Evolutionary conservation across 2,797 vertebrate genomes (phyloP).

Genomic region (Pipistrellus kuhlii): DNA sequence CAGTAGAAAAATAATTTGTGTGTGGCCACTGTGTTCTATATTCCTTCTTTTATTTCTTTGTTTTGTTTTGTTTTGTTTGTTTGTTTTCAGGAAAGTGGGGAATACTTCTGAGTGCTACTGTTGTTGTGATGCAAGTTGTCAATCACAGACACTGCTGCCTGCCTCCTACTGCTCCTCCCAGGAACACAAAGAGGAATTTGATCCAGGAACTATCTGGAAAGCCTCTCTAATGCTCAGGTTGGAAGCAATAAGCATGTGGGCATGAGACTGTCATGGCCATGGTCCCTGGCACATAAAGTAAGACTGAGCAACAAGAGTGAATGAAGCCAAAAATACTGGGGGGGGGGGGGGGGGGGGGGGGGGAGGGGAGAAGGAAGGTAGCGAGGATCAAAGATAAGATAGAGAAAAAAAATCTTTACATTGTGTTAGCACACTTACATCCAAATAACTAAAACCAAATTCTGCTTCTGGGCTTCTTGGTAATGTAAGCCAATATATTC

Average conservation of each 20-base stretch:
- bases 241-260: neutral
- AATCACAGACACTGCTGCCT: neutral
- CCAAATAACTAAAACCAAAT: constrained; percentile 1
- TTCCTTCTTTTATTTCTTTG: neutral
- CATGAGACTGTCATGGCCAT: neutral
- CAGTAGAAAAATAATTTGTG: constrained; percentile 26
- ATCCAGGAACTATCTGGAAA: neutral
- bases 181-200: neutral
- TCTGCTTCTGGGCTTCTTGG: neutral
- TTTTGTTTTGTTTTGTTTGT: too few relatives aligned
- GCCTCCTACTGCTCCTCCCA: neutral
- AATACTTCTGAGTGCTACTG: neutral
- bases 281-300: neutral
- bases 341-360: too few relatives aligned
- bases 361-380: neutral
- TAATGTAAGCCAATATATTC: constrained; percentile 45
- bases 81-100: neutral
- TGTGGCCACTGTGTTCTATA: neutral
- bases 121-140: constrained; percentile 4
- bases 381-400: neutral
- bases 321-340: neutral
- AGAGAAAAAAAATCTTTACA: neutral
- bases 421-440: neutral
- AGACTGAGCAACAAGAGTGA: neutral
- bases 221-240: neutral